These are phyloP conservation scores for Tiliacea citrago DNA, from an alignment of 2,888 invertebrate genomes.

Conservation along the genomic window DNA sequence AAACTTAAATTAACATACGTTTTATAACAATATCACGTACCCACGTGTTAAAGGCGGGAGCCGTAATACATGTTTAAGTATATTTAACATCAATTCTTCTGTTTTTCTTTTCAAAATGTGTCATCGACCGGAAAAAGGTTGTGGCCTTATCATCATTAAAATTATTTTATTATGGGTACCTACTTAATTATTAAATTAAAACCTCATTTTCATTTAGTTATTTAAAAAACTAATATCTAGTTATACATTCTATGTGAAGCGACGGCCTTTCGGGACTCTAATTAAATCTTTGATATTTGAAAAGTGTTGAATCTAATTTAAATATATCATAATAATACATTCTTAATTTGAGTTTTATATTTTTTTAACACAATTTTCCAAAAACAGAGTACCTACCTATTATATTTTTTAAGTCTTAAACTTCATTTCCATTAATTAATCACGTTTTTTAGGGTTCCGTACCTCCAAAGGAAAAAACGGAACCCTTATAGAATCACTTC, in stretches of 20 bases:
- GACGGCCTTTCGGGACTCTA: background rate
- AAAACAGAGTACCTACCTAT: background rate
- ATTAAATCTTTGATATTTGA: background rate
- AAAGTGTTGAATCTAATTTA: background rate
- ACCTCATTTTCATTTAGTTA: background rate
- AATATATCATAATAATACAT: background rate
- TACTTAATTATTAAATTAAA: too few relatives aligned
- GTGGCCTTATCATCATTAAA: conserved; percentile 25
- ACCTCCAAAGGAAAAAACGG: too few relatives aligned
- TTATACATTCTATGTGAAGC: background rate
- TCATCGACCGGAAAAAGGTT: conserved; percentile 30
- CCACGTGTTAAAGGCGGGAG: too few relatives aligned
- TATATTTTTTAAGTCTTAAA: background rate
- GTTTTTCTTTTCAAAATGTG: conserved; percentile 1
- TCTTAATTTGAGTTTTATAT: background rate
- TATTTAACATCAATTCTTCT: background rate
- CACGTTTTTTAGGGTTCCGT: background rate
- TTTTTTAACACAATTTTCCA: background rate
- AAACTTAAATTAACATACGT: background rate
- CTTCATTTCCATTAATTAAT: conserved; percentile 3
- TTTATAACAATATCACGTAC: background rate
- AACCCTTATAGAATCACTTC: too few relatives aligned
- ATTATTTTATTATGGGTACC: background rate
- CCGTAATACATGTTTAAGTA: too few relatives aligned
- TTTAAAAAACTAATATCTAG: background rate